These are phyloP conservation scores for Mobula birostris DNA, from an alignment of 2,113 vertebrate genomes.

Conservation along the genomic window DNA sequence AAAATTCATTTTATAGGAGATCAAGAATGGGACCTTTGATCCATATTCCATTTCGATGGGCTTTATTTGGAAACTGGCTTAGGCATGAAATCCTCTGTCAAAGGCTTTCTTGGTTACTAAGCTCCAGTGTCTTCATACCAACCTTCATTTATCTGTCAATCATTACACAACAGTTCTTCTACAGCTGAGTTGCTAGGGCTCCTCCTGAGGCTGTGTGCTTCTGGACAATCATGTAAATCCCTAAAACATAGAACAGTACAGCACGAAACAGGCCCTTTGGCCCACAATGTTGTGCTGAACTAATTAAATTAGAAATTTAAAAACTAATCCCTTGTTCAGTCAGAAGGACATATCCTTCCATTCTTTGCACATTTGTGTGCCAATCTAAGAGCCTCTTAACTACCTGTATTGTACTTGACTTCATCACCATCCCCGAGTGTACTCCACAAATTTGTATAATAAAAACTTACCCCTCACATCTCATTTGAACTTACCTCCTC, in stretches of 20 bases:
- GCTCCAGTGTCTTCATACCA: background rate
- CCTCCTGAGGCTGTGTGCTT: background rate
- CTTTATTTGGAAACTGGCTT: background rate
- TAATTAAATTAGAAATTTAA: no score
- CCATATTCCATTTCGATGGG: background rate
- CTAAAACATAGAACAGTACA: background rate
- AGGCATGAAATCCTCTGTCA: background rate
- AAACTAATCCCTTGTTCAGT: no score
- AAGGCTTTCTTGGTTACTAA: conserved; percentile 6
- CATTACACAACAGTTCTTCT: background rate
- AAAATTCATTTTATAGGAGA: background rate
- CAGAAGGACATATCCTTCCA: no score
- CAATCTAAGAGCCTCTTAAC: no score
- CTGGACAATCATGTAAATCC: background rate
- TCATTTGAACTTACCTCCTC: no score
- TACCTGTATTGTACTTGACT: no score
- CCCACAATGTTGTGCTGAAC: no score
- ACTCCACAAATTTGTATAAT: no score
- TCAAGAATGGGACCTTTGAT: conserved; percentile 9
- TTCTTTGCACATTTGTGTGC: no score
- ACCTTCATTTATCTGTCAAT: background rate
- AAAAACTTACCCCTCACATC: no score
- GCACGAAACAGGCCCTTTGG: no score
- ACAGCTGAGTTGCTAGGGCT: background rate
- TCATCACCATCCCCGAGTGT: no score